phyloP scores from a whole-genome alignment of 2,113 vertebrate species.

The Blennius ocellaris region DNA sequence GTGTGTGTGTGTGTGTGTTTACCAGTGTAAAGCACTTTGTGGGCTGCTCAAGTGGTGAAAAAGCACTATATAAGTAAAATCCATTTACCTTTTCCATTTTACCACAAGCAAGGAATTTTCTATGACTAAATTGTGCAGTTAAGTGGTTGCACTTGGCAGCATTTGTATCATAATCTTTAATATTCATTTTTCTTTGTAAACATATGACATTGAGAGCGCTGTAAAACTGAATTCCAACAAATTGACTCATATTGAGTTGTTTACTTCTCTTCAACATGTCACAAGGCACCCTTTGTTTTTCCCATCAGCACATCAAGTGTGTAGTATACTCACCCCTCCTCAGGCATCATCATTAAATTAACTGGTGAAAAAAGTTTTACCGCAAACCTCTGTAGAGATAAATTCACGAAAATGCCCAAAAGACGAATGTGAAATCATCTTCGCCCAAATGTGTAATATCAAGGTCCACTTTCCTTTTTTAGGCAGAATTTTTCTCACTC shows the following conservation, averaged over 20 bases:
- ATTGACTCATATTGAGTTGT: constrained; percentile 22
- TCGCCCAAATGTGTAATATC: constrained; percentile 29
- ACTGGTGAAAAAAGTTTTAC: constrained; percentile 3
- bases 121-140: background rate
- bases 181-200: constrained; percentile 16
- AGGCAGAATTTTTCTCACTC: constrained; percentile 24
- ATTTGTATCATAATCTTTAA: constrained; percentile 14
- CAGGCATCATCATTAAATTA: background rate
- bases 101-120: too few relatives aligned
- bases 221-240: constrained; percentile 13
- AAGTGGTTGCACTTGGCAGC: background rate
- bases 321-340: background rate
- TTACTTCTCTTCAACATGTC: constrained; percentile 25
- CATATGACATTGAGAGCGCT: background rate
- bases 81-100: too few relatives aligned
- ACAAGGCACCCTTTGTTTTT: background rate
- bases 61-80: too few relatives aligned
- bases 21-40: too few relatives aligned
- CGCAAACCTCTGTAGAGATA: constrained; percentile 2
- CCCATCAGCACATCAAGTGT: background rate
- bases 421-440: constrained; percentile 21
- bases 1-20: too few relatives aligned
- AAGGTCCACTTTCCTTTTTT: constrained; percentile 43
- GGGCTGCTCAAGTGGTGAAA: too few relatives aligned
- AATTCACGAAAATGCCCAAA: constrained; percentile 16